Evolutionary conservation across 2,888 invertebrate genomes (phyloP).

Genomic region (Brachyopa scutellaris): DNA sequence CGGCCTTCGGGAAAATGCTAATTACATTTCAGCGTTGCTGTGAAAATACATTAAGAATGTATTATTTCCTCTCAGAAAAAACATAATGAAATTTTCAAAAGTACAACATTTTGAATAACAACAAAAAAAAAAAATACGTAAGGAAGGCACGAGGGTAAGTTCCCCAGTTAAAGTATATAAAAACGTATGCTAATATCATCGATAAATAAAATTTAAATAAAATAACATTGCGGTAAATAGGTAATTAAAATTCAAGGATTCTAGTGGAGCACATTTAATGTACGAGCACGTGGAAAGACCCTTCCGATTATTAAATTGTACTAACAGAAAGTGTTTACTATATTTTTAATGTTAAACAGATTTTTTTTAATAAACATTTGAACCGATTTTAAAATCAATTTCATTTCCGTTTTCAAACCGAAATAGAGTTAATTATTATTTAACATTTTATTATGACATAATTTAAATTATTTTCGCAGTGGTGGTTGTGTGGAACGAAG

Average conservation of each 20-base stretch:
- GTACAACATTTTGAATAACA: slow-evolving; percentile 1
- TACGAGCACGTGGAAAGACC: neutral
- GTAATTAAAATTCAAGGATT: slow-evolving; percentile 38
- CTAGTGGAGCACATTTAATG: slow-evolving; percentile 9
- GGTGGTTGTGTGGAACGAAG: too few species aligned
- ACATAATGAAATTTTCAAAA: slow-evolving; percentile 37
- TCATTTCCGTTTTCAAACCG: too few species aligned
- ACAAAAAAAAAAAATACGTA: neutral
- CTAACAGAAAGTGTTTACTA: neutral
- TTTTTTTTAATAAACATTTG: neutral
- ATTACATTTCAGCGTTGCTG: neutral
- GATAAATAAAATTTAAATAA: slow-evolving; percentile 56
- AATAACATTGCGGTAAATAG: slow-evolving; percentile 41
- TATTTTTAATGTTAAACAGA: neutral
- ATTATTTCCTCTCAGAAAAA: slow-evolving; percentile 33
- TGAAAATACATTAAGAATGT: slow-evolving; percentile 35
- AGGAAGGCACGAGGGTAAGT: neutral
- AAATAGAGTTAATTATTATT: too few species aligned
- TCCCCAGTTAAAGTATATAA: neutral
- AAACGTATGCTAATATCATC: slow-evolving; percentile 44
- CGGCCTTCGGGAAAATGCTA: slow-evolving; percentile 42
- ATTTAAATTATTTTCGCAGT: too few species aligned
- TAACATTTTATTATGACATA: too few species aligned
- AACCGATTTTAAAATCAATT: too few species aligned
- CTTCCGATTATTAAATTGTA: neutral